Percentiles rank a stretch among this genome's conserved stretches.
These are phyloP conservation scores for Pachyseris speciosa DNA, from an alignment of 64 coral and sea anemone species.

Conservation along the genomic window DNA sequence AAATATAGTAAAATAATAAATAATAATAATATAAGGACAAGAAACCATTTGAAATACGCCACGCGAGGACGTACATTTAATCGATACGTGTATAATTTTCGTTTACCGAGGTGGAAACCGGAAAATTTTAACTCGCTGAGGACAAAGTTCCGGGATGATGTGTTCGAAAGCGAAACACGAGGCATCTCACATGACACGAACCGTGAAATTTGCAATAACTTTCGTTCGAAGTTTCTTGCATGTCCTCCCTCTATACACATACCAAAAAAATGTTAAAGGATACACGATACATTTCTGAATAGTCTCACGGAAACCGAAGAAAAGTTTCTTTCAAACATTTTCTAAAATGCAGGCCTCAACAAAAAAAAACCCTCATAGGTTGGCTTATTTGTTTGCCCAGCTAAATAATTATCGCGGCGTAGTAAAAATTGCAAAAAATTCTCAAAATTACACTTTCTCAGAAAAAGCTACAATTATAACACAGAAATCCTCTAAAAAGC, in stretches of 20 bases:
- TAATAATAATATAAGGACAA: not conserved
- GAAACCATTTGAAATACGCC: not conserved
- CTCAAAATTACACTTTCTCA: slow-evolving; percentile 51
- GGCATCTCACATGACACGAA: slow-evolving; percentile 69
- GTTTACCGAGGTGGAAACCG: slow-evolving; percentile 7
- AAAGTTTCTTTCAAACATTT: not conserved
- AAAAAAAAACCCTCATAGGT: slow-evolving; percentile 27
- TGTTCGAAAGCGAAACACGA: slow-evolving; percentile 69
- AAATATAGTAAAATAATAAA: slow-evolving; percentile 34
- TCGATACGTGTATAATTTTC: not conserved
- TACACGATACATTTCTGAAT: not conserved
- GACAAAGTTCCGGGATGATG: slow-evolving; percentile 48
- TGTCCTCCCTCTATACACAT: not conserved
- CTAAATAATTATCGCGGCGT: slow-evolving; percentile 62
- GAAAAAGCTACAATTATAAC: not conserved
- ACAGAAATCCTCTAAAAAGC: not conserved
- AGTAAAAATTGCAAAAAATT: slow-evolving; percentile 70
- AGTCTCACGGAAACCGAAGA: not conserved
- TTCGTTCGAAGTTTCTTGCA: slow-evolving; percentile 13
- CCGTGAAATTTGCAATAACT: slow-evolving; percentile 60
- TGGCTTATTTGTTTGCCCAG: slow-evolving; percentile 71
- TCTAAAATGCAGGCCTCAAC: slow-evolving; percentile 15
- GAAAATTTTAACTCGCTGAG: slow-evolving; percentile 22
- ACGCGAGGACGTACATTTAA: not conserved
- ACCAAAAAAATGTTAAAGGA: not conserved